These are phyloP conservation scores for Cremastinae sp. DNA, from an alignment of 2,888 invertebrate genomes.

Conservation along the genomic window DNA sequence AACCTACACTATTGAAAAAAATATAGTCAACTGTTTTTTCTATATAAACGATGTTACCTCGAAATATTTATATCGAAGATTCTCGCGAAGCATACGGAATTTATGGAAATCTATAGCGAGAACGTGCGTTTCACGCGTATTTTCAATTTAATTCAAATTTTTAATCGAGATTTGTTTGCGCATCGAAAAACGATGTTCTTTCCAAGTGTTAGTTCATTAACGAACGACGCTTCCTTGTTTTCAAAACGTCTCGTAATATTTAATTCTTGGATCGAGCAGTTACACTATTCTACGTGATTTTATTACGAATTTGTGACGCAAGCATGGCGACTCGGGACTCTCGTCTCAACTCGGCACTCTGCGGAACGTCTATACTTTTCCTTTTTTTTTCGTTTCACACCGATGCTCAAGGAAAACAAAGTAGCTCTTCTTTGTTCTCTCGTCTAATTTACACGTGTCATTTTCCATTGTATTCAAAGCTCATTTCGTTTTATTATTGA, in stretches of 20 bases:
- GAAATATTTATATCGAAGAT: too few species aligned
- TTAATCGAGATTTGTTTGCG: too few species aligned
- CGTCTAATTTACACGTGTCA: background rate
- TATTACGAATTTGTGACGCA: constrained; percentile 50
- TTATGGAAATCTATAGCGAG: too few species aligned
- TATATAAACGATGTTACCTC: too few species aligned
- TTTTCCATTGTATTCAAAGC: background rate
- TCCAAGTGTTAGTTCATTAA: background rate
- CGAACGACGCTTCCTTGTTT: too few species aligned
- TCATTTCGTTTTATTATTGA: background rate
- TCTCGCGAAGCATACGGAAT: too few species aligned
- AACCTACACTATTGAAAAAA: too few species aligned
- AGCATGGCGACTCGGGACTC: background rate
- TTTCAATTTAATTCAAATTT: too few species aligned
- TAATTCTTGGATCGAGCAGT: constrained; percentile 35
- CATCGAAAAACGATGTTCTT: background rate
- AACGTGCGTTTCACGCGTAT: too few species aligned
- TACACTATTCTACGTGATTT: constrained; percentile 48
- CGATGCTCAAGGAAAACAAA: constrained; percentile 1
- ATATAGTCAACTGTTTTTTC: too few species aligned
- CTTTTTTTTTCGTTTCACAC: constrained; percentile 1
- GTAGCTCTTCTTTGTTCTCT: constrained; percentile 1
- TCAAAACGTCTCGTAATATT: constrained; percentile 44
- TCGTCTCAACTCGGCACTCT: background rate
- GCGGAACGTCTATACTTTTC: too few species aligned